Evolutionary conservation across 2,113 vertebrate genomes (phyloP).

Genomic region (Bos javanicus): DNA sequence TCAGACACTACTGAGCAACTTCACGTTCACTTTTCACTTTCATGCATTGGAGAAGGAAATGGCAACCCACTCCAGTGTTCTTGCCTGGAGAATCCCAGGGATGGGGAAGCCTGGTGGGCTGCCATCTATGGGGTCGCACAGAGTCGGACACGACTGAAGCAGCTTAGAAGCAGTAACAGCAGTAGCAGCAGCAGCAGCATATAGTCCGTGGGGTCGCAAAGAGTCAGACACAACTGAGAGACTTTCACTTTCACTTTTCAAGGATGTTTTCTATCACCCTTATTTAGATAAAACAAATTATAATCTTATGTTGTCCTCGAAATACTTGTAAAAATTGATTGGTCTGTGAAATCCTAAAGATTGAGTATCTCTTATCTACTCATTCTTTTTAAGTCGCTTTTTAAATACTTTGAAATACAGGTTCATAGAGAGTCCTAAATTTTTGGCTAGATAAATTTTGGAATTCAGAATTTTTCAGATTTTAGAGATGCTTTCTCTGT

Average conservation of each 20-base stretch:
- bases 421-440: not conserved
- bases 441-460: not conserved
- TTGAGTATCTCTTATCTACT: constrained; percentile 2
- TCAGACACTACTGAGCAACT: too few species aligned
- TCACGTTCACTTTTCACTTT: too few species aligned
- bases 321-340: not conserved
- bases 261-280: not conserved
- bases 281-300: not conserved
- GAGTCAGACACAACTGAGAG: not conserved
- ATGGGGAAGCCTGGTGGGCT: too few species aligned
- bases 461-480: not conserved
- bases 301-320: not conserved
- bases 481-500: not conserved
- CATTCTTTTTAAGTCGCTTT: not conserved
- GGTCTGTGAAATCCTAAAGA: not conserved
- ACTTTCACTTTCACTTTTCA: not conserved
- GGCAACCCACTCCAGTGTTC: too few species aligned
- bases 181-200: too few species aligned
- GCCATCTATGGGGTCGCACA: too few species aligned
- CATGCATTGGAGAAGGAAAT: too few species aligned
- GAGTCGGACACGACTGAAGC: too few species aligned
- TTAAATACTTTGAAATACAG: not conserved
- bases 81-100: too few species aligned
- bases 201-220: not conserved
- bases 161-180: too few species aligned